phyloP scores from a whole-genome alignment of 2,888 invertebrate genomes.

The Neelides folsomi region DNA sequence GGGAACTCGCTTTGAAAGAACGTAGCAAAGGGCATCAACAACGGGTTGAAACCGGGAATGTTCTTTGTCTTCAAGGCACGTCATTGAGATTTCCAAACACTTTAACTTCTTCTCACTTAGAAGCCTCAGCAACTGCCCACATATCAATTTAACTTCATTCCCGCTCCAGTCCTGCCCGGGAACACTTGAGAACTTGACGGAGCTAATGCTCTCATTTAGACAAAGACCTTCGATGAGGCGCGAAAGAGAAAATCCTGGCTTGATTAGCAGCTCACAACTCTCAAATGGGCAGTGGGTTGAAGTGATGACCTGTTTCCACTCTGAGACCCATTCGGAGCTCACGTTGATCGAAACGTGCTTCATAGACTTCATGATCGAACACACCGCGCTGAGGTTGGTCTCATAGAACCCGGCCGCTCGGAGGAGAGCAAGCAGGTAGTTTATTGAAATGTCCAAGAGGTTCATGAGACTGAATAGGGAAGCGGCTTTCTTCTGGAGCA shows the following conservation, averaged over 20 bases:
- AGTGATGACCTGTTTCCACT: slow-evolving; percentile 31
- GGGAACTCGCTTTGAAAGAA: slow-evolving; percentile 35
- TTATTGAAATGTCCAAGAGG: slow-evolving; percentile 42
- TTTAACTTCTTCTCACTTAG: slow-evolving; percentile 41
- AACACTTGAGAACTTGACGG: slow-evolving; percentile 37
- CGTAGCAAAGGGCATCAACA: slow-evolving; percentile 43
- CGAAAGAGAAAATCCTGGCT: slow-evolving; percentile 31
- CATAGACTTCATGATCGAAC: slow-evolving; percentile 42
- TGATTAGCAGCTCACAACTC: slow-evolving; percentile 32
- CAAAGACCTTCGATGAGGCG: slow-evolving; percentile 25
- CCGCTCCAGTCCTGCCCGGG: slow-evolving; percentile 42
- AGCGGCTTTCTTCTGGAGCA: slow-evolving; percentile 42
- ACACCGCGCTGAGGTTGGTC: slow-evolving; percentile 43
- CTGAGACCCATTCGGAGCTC: slow-evolving; percentile 28
- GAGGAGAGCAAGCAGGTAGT: slow-evolving; percentile 43
- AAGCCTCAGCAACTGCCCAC: slow-evolving; percentile 26
- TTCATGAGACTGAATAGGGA: slow-evolving; percentile 42
- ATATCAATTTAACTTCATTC: slow-evolving; percentile 39
- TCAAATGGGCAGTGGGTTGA: slow-evolving; percentile 33
- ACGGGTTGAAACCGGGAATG: slow-evolving; percentile 44
- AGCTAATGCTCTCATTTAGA: slow-evolving; percentile 43
- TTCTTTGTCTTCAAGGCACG: slow-evolving; percentile 44
- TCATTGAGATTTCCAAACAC: slow-evolving; percentile 44
- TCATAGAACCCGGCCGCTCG: slow-evolving; percentile 45
- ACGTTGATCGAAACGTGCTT: slow-evolving; percentile 31